These are phyloP conservation scores for Zaprionus capensis DNA, from an alignment of 1,140 invertebrate genomes.

Conservation along the genomic window DNA sequence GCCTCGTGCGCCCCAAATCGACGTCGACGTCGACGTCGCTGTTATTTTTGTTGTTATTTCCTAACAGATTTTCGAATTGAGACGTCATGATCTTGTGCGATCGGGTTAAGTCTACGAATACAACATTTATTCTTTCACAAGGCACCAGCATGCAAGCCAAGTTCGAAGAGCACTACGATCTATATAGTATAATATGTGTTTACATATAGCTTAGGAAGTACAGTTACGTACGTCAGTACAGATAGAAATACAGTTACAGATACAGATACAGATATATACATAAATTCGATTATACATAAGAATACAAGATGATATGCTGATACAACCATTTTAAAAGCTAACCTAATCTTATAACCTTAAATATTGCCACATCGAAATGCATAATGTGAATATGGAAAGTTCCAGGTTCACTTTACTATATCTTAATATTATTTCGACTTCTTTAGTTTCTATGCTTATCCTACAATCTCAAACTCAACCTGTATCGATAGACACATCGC, in stretches of 20 bases:
- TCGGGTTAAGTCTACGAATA: slow-evolving; percentile 38
- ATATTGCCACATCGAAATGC: slow-evolving; percentile 13
- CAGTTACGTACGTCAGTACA: slow-evolving; percentile 62
- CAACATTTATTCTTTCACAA: slow-evolving; percentile 75
- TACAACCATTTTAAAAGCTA: slow-evolving; percentile 55
- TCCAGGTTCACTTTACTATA: not conserved
- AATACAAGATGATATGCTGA: slow-evolving; percentile 55
- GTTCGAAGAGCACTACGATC: not conserved
- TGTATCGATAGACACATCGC: not conserved
- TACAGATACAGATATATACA: not conserved
- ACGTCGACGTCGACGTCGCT: slow-evolving; percentile 14
- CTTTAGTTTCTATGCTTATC: not conserved
- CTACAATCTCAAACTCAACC: not conserved
- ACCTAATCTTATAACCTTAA: slow-evolving; percentile 17
- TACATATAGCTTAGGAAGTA: slow-evolving; percentile 16
- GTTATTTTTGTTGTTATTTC: slow-evolving; percentile 33
- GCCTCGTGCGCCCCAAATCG: slow-evolving; percentile 75
- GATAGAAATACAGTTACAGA: slow-evolving; percentile 40
- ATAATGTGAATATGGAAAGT: not conserved
- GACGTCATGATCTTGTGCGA: slow-evolving; percentile 66
- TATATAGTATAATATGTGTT: slow-evolving; percentile 41
- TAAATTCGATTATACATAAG: slow-evolving; percentile 1
- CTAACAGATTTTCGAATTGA: slow-evolving; percentile 71
- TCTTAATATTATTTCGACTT: not conserved
- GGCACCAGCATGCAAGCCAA: slow-evolving; percentile 66